These are phyloP conservation scores for Brachionus manjavacas DNA, from an alignment of 1,140 invertebrate species.

Conservation along the genomic window DNA sequence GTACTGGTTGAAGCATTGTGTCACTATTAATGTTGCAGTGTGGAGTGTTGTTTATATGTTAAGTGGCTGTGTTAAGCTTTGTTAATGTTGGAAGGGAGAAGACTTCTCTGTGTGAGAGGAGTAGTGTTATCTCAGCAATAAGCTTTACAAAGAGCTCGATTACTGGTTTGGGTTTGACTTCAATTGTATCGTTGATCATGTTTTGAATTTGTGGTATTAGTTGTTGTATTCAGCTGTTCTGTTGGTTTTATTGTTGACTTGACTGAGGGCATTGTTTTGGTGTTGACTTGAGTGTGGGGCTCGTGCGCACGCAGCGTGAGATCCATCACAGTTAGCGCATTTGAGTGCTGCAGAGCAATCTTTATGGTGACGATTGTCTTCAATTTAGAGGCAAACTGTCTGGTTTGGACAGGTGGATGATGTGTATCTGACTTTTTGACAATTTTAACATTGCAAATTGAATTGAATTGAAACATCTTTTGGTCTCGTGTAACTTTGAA, in stretches of 20 bases:
- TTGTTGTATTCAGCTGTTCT: not conserved
- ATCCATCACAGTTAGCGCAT: not conserved
- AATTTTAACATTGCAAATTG: conserved; percentile 8
- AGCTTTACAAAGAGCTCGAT: not conserved
- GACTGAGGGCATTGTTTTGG: too few species aligned
- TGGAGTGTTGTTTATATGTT: not conserved
- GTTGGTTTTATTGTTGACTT: too few species aligned
- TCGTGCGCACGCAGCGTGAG: not conserved
- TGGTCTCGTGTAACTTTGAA: not conserved
- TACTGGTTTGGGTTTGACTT: not conserved
- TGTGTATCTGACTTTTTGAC: not conserved
- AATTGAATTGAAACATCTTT: too few species aligned
- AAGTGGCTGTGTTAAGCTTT: not conserved
- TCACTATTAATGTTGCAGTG: not conserved
- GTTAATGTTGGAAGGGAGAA: not conserved
- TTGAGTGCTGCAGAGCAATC: not conserved
- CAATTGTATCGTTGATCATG: not conserved
- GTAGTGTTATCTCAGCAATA: not conserved
- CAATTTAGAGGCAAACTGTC: not conserved
- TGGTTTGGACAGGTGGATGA: not conserved
- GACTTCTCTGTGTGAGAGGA: not conserved
- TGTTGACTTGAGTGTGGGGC: not conserved
- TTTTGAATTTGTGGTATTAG: not conserved
- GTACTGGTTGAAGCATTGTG: not conserved
- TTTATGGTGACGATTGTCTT: not conserved